These are phyloP conservation scores for Bos taurus DNA, from an alignment of 2,113 vertebrate genomes.

Conservation along the genomic window ARS-UCD2.0 NC_037338.1:22118001-22118500, in stretches of 20 bases:
- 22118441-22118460: background rate
- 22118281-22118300: background rate
- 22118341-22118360: background rate
- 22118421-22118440: background rate
- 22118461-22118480: background rate
- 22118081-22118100: background rate
- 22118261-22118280: background rate
- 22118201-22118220: background rate
- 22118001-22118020: background rate
- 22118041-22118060: background rate
- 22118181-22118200: background rate
- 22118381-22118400: background rate
- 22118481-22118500: background rate
- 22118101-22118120: background rate
- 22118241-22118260: background rate
- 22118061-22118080: background rate
- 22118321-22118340: background rate
- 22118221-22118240: background rate
- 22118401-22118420: background rate
- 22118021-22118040: background rate
- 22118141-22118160: background rate
- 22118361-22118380: background rate
- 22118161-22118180: background rate
- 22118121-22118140: background rate
- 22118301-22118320: background rate